Conservation (phyloP, 2,797 vertebrate genomes). For the Sebastes oblongus region DNA sequence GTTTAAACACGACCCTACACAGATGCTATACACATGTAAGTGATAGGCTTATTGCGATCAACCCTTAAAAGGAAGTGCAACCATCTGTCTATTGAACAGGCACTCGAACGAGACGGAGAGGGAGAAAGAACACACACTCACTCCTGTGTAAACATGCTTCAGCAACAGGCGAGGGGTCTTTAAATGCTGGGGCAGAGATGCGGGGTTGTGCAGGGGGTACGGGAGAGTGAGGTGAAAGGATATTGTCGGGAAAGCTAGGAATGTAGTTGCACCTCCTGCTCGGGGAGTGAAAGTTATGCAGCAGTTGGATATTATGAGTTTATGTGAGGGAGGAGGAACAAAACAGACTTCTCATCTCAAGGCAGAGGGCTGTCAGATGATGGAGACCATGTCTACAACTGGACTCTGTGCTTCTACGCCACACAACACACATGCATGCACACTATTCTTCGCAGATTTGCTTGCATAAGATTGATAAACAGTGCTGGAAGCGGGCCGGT, state of each 20-base stretch:
- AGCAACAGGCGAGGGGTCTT: slow-evolving; percentile 61
- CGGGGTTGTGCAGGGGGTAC: slow-evolving; percentile 23
- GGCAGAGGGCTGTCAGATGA: slow-evolving; percentile 53
- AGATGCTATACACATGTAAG: slow-evolving; percentile 73
- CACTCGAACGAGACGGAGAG: slow-evolving; percentile 67
- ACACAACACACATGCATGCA: slow-evolving; percentile 5
- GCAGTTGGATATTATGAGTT: slow-evolving; percentile 53
- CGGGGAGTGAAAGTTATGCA: slow-evolving; percentile 18
- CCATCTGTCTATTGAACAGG: slow-evolving; percentile 74
- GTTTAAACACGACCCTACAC: slow-evolving; percentile 50
- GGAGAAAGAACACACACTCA: slow-evolving; percentile 75
- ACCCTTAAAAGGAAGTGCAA: slow-evolving; percentile 84
- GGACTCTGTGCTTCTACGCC: not conserved
- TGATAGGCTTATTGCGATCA: slow-evolving; percentile 70
- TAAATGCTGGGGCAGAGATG: slow-evolving; percentile 45
- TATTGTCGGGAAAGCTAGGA: slow-evolving; percentile 26
- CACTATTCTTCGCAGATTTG: not conserved
- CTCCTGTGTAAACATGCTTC: slow-evolving; percentile 77
- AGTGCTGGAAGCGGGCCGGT: too few relatives aligned
- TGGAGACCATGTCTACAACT: slow-evolving; percentile 42
- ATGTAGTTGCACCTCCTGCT: slow-evolving; percentile 41
- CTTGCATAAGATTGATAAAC: slow-evolving; percentile 32
- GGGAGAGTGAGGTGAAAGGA: slow-evolving; percentile 22
- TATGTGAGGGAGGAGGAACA: slow-evolving; percentile 35
- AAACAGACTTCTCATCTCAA: slow-evolving; percentile 32